Evolutionary conservation across 1,140 invertebrate species (phyloP), one percentile per base, ranked within the genome.

Genomic region (Stegodyphus dumicola): DNA sequence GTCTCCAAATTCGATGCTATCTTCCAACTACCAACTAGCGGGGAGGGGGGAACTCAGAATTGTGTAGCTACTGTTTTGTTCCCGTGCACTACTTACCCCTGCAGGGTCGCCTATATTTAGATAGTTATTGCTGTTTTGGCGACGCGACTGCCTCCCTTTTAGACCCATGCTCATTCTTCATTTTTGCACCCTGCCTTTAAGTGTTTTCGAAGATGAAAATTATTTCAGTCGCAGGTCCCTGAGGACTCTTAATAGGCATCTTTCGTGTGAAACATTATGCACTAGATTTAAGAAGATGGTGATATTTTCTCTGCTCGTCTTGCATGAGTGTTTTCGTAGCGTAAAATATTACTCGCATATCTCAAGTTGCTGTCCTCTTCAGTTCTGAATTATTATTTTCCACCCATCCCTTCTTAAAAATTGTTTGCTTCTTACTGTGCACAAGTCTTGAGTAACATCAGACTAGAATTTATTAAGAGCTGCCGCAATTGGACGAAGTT

Each of bases 61-160:
- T 52, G 11, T 64, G 69, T 17, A 71, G 53, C 33, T 49, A 49
- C 69, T 71, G 69, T 71, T 51, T 71, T 71, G 11, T 33, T 71
- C 10, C 33, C 6, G 7, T 71, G 33, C 10, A 71, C 69, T 52
- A 71, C 69, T 71, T 71, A 33, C 13, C 49, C 48, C n/a, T 49
- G 70, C 80, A 83, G 80, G 80, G 80, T 83, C 71, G 69, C 48
- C 60, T 67, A 83, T 52, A 48, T 75, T 66, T 75, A 83, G 70
- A 77, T 11, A 48, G 48, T 54, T 52, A 65, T 66, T 66, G 80
- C 49, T 56, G 78, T 71, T 64, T 81, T 73, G 78, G 69, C 56
- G 67, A 81, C 11, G 70, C 51, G 54, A 75, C 64, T 75, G 80
- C 70, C 80, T 66, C 54, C 33, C 7, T 83, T 74, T 83, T 71